Evolutionary conservation across 2,888 invertebrate genomes (phyloP).

Genomic region (Gortyna flavago): DNA sequence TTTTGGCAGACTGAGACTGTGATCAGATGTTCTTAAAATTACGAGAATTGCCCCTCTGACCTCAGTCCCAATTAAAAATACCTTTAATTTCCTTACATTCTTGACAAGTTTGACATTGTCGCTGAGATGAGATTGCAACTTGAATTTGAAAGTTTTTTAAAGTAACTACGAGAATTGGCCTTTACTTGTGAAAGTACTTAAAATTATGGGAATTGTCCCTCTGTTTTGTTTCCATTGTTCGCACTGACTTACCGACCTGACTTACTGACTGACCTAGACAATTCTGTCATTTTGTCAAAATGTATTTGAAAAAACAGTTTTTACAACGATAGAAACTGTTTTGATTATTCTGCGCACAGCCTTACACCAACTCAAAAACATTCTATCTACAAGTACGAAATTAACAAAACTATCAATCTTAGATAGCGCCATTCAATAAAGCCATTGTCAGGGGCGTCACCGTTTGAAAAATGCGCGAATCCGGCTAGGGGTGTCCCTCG

Average conservation of each 20-base stretch:
- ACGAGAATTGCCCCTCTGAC: background rate
- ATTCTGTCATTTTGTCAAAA: background rate
- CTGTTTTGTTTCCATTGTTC: background rate
- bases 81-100: too few species aligned
- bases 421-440: conserved; percentile 73
- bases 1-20: too few species aligned
- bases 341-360: background rate
- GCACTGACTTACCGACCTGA: too few species aligned
- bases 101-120: too few species aligned
- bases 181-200: too few species aligned
- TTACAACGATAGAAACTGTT: background rate
- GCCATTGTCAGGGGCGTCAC: conserved; percentile 73
- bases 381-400: conserved; percentile 58
- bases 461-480: conserved; percentile 77
- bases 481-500: conserved; percentile 66
- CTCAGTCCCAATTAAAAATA: too few species aligned
- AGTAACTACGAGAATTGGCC: too few species aligned
- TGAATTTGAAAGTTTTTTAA: too few species aligned
- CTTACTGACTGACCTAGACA: too few species aligned
- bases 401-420: conserved; percentile 74
- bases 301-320: background rate
- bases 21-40: too few species aligned
- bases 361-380: conserved; percentile 26
- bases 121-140: too few species aligned
- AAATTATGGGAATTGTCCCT: too few species aligned